A percentile compares a stretch with the other conserved stretches of the same genome.
Conservation (phyloP, 2,113 vertebrate genomes). For the Nymphicus hollandicus region DNA sequence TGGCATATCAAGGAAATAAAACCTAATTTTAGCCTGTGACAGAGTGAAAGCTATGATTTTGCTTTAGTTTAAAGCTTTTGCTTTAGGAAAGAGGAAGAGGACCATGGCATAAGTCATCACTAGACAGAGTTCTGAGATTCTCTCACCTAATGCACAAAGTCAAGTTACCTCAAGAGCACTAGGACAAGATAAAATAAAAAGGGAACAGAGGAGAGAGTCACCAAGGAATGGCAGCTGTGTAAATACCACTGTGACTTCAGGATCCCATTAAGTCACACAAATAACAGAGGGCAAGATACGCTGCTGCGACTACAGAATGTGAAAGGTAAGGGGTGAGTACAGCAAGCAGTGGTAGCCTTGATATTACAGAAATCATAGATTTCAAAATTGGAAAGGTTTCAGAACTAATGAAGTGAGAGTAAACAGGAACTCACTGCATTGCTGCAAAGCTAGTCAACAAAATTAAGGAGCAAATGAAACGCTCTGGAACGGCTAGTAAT, state of each 20-base stretch:
- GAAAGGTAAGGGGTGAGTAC: background rate
- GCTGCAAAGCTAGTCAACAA: conserved; percentile 8
- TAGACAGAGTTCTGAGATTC: background rate
- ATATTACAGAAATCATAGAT: background rate
- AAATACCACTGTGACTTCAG: background rate
- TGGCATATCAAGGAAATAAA: background rate
- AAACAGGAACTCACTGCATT: background rate
- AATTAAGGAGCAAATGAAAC: conserved; percentile 17
- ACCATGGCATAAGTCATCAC: background rate
- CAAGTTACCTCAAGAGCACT: background rate
- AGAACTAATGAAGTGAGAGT: background rate
- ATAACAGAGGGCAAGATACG: background rate
- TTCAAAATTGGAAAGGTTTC: background rate
- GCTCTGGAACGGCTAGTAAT: background rate
- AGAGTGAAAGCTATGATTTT: background rate
- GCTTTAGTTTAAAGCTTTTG: background rate
- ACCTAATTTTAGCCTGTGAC: background rate
- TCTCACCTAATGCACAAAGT: background rate
- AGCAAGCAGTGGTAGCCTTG: background rate
- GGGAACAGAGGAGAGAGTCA: background rate
- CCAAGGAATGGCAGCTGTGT: background rate
- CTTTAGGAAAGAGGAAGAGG: background rate
- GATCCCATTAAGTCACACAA: background rate
- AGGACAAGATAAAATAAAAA: background rate
- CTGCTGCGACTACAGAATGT: background rate